These are phyloP conservation scores for Philereme vetulata DNA, from an alignment of 2,888 invertebrate genomes.

Conservation along the genomic window DNA sequence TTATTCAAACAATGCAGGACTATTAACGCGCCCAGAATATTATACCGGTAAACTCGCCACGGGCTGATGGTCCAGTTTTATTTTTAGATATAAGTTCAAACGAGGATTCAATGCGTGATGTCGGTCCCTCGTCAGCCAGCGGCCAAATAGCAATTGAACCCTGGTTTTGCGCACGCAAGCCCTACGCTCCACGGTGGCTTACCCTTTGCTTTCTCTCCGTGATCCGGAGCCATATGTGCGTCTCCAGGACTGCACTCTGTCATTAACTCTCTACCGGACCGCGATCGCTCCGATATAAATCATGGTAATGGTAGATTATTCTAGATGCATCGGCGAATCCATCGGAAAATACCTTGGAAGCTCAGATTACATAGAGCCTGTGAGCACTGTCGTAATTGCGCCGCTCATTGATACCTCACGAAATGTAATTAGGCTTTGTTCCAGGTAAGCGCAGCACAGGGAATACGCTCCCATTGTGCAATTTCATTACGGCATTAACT, in stretches of 20 bases:
- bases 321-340: slow-evolving; percentile 74
- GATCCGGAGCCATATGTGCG: slow-evolving; percentile 61
- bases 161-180: slow-evolving; percentile 15
- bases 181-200: slow-evolving; percentile 42
- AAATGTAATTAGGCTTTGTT: slow-evolving; percentile 79
- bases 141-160: slow-evolving; percentile 5
- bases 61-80: slow-evolving; percentile 11
- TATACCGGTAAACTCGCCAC: slow-evolving; percentile 19
- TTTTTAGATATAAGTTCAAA: neutral
- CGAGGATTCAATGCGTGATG: slow-evolving; percentile 1
- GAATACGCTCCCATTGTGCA: slow-evolving; percentile 63
- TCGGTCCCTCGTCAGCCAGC: slow-evolving; percentile 2
- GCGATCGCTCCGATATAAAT: slow-evolving; percentile 78
- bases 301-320: slow-evolving; percentile 81
- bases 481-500: slow-evolving; percentile 66
- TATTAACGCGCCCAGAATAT: slow-evolving; percentile 15
- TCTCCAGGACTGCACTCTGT: slow-evolving; percentile 64
- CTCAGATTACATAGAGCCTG: slow-evolving; percentile 69
- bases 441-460: slow-evolving; percentile 62
- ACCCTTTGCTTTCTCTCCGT: slow-evolving; percentile 55
- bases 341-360: slow-evolving; percentile 73
- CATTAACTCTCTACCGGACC: slow-evolving; percentile 70
- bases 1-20: slow-evolving; percentile 16
- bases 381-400: slow-evolving; percentile 71
- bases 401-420: slow-evolving; percentile 79